Base-by-base conservation (phyloP, 1,140 invertebrate genomes). In the Coptotermes formosanus region DNA sequence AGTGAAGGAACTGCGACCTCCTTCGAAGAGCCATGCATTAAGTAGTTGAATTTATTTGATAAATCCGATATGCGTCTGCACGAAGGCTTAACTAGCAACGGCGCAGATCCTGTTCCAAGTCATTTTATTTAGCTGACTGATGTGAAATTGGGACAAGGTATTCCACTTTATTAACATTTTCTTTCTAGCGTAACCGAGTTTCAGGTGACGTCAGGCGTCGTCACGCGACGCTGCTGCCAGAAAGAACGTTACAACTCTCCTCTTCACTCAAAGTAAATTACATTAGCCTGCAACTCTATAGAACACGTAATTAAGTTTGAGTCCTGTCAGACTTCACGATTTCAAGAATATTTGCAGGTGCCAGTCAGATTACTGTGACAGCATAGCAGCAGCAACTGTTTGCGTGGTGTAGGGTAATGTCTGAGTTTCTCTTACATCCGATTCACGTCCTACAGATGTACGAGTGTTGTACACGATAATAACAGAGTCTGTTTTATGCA, bases 261-360 rank as follows among this genome's bases (percentile, higher is more conserved):
- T 75, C 64, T 75, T 75, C 64, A 75, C 64, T 75, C 64, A 75
- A 75, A 30, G 64, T n/a, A 75, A 75, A 75, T 75, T 75, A 30
- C 64, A 30, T 75, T 75, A 75, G 64, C 25, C 64, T 55, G 64
- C 64, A 75, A 30, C 64, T n/a, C n/a, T 25, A 75, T 75, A 75
- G 64, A 25, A 30, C 64, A 75, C n/a, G 64, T 75, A 75, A 75
- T 75, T 75, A 75, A 75, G 64, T 75, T 75, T 75, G 64, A 30
- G 64, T 30, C 4, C 64, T 30, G 64, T 75, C 64, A 75, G 7
- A 16, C 25, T 30, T 75, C 1, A 30, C 64, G 25, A 75, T 75
- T 75, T 30, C 64, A 9, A n/a, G 64, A 75, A 75, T 75, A 75
- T 75, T 75, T 75, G 30, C 14, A 75, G 25, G 0, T n/a, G n/a